Base-by-base conservation (phyloP, 2,113 vertebrate species). In the Lycocorax pyrrhopterus region DNA sequence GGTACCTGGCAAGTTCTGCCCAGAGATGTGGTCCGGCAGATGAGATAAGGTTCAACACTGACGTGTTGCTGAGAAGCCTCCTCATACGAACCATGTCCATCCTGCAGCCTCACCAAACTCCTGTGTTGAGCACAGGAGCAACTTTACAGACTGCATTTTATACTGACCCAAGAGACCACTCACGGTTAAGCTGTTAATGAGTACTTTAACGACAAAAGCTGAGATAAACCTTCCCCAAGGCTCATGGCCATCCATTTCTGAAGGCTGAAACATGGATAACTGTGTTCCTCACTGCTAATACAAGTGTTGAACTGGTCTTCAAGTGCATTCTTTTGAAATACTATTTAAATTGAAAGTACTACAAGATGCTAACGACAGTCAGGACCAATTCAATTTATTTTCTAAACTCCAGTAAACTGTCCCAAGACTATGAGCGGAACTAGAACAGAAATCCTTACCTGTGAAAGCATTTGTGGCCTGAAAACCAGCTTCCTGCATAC, bases 401-500 rank as follows among this genome's bases (percentile, higher is more conserved):
- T 71, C 47, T n/a, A 17, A 93, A 77, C 39, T 56, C 35, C 43
- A 53, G 23, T 9, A 84, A 81, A 44, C 7, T 51, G 3, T 60
- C 52, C 26, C 73, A 52, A 84, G 72, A 85, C 39, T 29, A 78
- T 20, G 47, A 44, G 16, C 3, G 13, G 52, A 87, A 82, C 60
- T 32, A 47, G 51, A 98, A 89, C 17, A 69, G 37, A 94, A 83
- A 66, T 67, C 37, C 97, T 98, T 98, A 99, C 99, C 99, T 99
- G 99, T 99, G 98, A 99, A 99, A 98, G 99, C 98, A 97, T 99
- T 98, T 97, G 99, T 99, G 97, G 98, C 99, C 97, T 99, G 99
- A 97, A 98, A 98, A 97, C 98, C 99, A 98, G 98, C 98, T 98
- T 99, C 99, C 99, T 98, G 99, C 99, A 99, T 99, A 98, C 99